Evolutionary conservation across 92 coral and sea anemone genomes (phyloP), one percentile per base, ranked within the genome.

Genomic region (Paragorgia papillata): DNA sequence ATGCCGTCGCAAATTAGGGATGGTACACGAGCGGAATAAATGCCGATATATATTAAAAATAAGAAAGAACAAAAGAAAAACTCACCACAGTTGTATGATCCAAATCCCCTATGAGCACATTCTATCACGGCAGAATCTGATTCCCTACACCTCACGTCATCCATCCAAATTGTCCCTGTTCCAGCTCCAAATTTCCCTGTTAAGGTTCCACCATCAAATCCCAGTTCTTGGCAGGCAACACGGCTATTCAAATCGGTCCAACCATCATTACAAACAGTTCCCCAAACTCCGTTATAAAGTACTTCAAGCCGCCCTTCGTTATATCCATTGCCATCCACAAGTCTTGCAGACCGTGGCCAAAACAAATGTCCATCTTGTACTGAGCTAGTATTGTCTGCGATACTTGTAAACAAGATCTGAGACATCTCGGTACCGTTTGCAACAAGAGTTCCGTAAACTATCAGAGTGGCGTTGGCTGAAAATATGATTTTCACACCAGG

Each of bases 191-290:
- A 79, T 20, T 77, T 71, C 69, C 83, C 73, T 37, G 53, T 74
- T 18, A 85, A 64, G 46, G 59, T 87, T 19, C 85, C 89, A 8
- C 88, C 87, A 20, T 66, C 61, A 56, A 84, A 90, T 25, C 96
- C 96, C 35, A 90, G 89, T 44, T 87, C 87, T 53, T 88, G 75
- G 50, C 95, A 89, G 1, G 95, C 95, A 1, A 87, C 95, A 58
- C 49, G 20, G 21, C 57, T 68, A 41, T 68, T 49, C 20, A 68
- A 37, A 8, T 68, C 40, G 41, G 14, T 81, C 85, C 85, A 89
- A 19, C n/a, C 2, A n/a, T 87, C 85, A 41, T 73, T 59, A 55
- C 96, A 90, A 35, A 90, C 79, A 0, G 85, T 82, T 9, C 88
- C 89, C 96, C 96, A 90, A 44, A 82, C 77, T 17, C 89, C 91